Evolutionary conservation across 2,113 vertebrate genomes (phyloP).

Genomic region (Pionites leucogaster): DNA sequence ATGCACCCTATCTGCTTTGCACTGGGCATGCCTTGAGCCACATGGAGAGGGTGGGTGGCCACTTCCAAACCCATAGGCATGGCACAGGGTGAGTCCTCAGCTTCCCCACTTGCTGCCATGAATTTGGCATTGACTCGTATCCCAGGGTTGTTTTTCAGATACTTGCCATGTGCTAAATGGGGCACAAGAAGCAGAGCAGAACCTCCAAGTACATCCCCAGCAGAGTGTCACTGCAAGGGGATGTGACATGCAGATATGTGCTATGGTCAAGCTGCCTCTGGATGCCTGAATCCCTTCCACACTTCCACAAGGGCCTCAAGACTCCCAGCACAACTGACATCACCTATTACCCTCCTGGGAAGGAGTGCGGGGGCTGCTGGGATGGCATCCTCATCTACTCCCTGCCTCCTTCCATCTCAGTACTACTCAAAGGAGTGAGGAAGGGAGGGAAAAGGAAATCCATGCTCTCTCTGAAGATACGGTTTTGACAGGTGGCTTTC

Average conservation of each 20-base stretch:
- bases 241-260: accelerated
- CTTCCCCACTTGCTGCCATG: background rate
- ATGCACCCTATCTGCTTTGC: accelerated
- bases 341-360: background rate
- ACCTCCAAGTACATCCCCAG: background rate
- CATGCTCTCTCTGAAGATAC: accelerated
- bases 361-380: accelerated
- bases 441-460: background rate
- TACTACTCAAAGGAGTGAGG: accelerated
- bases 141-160: background rate
- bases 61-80: background rate
- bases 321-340: background rate
- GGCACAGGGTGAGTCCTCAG: accelerated
- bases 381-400: background rate
- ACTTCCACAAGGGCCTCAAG: background rate
- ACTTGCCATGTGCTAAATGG: accelerated
- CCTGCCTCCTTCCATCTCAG: background rate
- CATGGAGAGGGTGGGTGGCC: accelerated
- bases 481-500: background rate
- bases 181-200: background rate
- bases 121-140: background rate
- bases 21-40: background rate
- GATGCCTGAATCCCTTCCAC: accelerated
- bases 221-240: background rate
- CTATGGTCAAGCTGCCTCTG: accelerated